phyloP scores from a whole-genome alignment of 2,113 vertebrate genomes.

The Reinhardtius hippoglossoides region DNA sequence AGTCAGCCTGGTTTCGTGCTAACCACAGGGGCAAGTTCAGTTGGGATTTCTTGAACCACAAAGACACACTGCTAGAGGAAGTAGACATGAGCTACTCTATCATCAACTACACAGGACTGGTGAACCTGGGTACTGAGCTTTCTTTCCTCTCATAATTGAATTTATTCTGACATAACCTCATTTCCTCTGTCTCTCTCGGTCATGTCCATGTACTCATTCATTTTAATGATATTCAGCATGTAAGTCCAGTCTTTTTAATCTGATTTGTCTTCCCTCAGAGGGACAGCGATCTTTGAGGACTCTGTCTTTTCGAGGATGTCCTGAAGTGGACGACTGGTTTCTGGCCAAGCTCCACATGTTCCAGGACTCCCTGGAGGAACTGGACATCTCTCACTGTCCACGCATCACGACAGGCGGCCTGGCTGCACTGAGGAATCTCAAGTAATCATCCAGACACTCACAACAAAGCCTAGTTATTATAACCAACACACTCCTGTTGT shows the following conservation, averaged over 20 bases:
- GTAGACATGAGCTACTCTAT: conserved; percentile 82
- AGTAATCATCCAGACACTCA: conserved; percentile 71
- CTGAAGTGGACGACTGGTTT: conserved; percentile 89
- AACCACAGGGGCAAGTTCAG: conserved; percentile 58
- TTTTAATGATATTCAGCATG: neutral
- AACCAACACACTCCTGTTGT: neutral
- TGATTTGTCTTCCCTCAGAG: conserved; percentile 47
- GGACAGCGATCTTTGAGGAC: conserved; percentile 74
- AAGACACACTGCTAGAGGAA: conserved; percentile 76
- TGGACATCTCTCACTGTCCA: conserved; percentile 87
- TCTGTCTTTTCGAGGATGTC: conserved; percentile 83
- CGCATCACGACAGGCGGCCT: conserved; percentile 85
- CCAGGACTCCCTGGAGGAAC: conserved; percentile 80
- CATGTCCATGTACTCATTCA: neutral
- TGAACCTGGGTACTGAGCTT: conserved; percentile 80
- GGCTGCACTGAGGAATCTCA: conserved; percentile 85
- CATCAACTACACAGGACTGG: conserved; percentile 84
- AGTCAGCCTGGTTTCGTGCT: conserved; percentile 80
- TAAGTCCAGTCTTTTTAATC: conserved; percentile 1
- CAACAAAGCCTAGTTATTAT: neutral
- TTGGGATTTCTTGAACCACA: conserved; percentile 69
- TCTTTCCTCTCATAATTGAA: neutral
- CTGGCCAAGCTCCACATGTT: conserved; percentile 83
- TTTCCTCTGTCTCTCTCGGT: neutral
- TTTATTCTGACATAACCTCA: neutral